These are phyloP conservation scores for Eidolon dupreanum DNA, from an alignment of 2,797 vertebrate genomes.

Conservation along the genomic window DNA sequence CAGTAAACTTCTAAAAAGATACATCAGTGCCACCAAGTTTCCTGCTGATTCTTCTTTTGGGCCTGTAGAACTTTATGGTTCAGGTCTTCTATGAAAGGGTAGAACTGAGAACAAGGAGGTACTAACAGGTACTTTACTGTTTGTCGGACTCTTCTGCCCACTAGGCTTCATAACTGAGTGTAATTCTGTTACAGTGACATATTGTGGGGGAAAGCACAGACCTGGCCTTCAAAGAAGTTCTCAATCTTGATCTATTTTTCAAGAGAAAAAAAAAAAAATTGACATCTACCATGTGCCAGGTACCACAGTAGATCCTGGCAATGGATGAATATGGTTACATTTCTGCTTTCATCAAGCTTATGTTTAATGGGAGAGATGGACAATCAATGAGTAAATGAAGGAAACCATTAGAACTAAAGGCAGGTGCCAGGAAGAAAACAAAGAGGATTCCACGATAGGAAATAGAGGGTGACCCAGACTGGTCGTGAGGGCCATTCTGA, in stretches of 20 bases:
- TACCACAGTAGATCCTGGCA: background rate
- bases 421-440: background rate
- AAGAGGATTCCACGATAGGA: background rate
- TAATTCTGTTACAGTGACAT: background rate
- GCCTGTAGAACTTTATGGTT: background rate
- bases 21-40: background rate
- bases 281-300: background rate
- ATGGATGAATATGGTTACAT: background rate
- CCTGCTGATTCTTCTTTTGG: background rate
- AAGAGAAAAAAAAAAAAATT: background rate
- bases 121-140: no score
- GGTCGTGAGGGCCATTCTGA: background rate
- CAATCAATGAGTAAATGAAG: background rate
- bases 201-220: background rate
- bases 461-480: background rate
- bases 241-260: background rate
- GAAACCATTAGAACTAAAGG: background rate
- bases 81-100: background rate
- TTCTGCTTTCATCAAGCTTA: background rate
- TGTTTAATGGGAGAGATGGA: background rate
- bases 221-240: background rate
- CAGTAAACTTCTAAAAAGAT: conserved; percentile 33
- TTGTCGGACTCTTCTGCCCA: background rate
- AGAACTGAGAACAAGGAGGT: background rate
- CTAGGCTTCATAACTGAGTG: background rate